These are phyloP conservation scores for Fukomys damarensis DNA, from an alignment of 2,113 vertebrate genomes.

Conservation along the genomic window DNA sequence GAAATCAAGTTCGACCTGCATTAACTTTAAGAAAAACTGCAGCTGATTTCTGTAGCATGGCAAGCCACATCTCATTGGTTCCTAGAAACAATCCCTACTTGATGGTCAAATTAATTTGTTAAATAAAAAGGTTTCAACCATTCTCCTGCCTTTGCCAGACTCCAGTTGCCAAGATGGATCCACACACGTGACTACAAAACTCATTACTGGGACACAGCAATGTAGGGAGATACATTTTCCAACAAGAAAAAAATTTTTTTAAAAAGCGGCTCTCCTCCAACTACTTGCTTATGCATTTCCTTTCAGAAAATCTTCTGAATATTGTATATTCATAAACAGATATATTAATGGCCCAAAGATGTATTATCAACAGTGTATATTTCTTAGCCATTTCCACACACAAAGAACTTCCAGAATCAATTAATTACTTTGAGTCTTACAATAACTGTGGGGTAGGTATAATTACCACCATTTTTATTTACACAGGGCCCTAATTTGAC, in stretches of 20 bases:
- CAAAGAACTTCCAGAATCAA: conserved; percentile 51
- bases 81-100: conserved; percentile 4
- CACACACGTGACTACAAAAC: conserved; percentile 19
- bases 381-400: conserved; percentile 18
- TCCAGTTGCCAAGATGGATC: conserved; percentile 49
- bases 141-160: conserved; percentile 39
- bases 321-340: conserved; percentile 9
- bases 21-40: conserved; percentile 38
- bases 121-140: conserved; percentile 45
- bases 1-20: not conserved
- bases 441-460: not conserved
- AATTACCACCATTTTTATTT: not conserved
- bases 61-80: not conserved
- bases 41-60: not conserved
- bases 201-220: not conserved
- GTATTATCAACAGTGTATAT: not conserved
- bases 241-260: too few species aligned
- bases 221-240: conserved; percentile 23
- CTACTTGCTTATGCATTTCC: conserved; percentile 34
- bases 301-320: conserved; percentile 50
- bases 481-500: not conserved
- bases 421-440: conserved; percentile 10
- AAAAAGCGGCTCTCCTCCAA: not conserved
- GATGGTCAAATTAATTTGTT: not conserved
- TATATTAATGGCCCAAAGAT: conserved; percentile 47